These are phyloP conservation scores for Oreochromis aureus DNA, from an alignment of 2,113 vertebrate species.

Conservation along the genomic window DNA sequence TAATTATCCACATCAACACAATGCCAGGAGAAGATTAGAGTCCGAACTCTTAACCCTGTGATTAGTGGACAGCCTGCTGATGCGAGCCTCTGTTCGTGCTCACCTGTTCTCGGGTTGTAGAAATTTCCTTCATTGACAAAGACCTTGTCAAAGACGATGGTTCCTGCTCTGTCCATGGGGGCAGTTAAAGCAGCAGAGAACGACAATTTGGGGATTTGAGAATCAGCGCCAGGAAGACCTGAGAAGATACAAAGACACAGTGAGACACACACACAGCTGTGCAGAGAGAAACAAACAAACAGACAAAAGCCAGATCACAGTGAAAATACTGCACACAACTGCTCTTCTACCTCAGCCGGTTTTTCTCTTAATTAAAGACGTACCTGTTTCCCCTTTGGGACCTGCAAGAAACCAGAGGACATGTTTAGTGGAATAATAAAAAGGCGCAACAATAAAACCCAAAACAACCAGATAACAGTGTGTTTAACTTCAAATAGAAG, in stretches of 20 bases:
- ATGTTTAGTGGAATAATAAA: background rate
- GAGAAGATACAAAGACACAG: background rate
- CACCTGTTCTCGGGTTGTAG: conserved; percentile 83
- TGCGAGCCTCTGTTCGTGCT: background rate
- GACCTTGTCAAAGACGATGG: conserved; percentile 85
- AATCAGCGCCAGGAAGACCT: conserved; percentile 79
- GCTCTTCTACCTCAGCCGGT: background rate
- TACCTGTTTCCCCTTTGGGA: conserved; percentile 81
- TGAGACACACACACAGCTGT: background rate
- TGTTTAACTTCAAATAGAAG: background rate
- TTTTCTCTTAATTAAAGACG: background rate
- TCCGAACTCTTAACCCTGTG: background rate
- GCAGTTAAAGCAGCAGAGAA: conserved; percentile 87
- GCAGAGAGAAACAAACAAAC: background rate
- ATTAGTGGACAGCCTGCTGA: background rate
- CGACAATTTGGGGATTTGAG: conserved; percentile 70
- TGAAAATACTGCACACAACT: background rate
- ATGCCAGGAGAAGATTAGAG: background rate
- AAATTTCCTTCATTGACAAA: conserved; percentile 85
- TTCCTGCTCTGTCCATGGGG: conserved; percentile 76
- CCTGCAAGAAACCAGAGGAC: conserved; percentile 65
- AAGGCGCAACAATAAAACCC: background rate
- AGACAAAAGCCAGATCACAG: background rate
- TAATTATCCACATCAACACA: background rate
- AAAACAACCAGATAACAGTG: background rate